These are phyloP conservation scores for Thalassoma bifasciatum DNA, from an alignment of 2,113 vertebrate species.

Conservation along the genomic window DNA sequence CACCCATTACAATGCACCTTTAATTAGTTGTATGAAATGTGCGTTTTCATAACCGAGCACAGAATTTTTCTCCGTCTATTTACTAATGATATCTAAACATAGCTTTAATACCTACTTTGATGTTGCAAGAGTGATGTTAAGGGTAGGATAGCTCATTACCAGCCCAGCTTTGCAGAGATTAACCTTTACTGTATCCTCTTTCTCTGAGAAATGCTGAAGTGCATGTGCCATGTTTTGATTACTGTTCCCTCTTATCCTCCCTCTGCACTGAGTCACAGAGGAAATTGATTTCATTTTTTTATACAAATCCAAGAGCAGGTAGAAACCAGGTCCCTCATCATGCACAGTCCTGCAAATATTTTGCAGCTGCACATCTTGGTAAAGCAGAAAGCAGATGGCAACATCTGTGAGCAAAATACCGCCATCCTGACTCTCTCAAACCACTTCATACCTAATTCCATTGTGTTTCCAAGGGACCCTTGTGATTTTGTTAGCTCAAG, in stretches of 20 bases:
- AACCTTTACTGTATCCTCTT: background rate
- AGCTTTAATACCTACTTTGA: background rate
- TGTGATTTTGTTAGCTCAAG: conserved; percentile 37
- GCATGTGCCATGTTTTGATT: background rate
- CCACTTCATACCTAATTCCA: conserved; percentile 24
- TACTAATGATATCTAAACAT: background rate
- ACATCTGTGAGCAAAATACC: background rate
- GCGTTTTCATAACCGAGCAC: background rate
- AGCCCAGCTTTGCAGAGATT: background rate
- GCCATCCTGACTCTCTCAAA: conserved; percentile 4
- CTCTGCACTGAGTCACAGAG: background rate
- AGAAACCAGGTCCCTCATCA: background rate
- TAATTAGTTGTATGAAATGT: background rate
- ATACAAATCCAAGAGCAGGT: conserved; percentile 4
- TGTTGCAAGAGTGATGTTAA: background rate
- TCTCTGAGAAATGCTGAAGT: background rate
- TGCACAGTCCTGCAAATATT: conserved; percentile 8
- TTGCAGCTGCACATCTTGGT: conserved; percentile 27
- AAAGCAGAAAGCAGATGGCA: background rate
- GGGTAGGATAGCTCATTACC: no score
- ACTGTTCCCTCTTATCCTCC: background rate
- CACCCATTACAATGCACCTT: background rate
- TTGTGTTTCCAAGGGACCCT: conserved; percentile 33
- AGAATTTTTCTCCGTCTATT: background rate
- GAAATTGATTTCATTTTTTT: conserved; percentile 24